Evolutionary conservation across 2,113 vertebrate species (phyloP).

Genomic region (Lasiurus borealis): DNA sequence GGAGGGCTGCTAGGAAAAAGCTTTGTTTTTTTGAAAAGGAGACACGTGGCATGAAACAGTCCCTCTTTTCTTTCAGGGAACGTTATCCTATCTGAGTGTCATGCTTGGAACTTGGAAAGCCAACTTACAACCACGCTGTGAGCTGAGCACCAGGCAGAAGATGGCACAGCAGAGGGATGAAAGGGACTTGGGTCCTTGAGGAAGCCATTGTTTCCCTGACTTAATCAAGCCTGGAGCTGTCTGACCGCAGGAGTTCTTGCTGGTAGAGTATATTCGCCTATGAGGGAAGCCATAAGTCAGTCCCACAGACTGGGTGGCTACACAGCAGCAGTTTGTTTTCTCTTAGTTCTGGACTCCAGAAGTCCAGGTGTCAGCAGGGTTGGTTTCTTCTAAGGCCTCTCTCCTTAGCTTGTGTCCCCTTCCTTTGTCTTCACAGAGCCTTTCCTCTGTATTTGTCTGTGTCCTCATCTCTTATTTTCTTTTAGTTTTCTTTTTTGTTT

Average conservation of each 20-base stretch:
- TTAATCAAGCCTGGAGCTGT: neutral
- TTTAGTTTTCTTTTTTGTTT: too few relatives aligned
- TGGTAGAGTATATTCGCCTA: neutral
- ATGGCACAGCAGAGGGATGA: neutral
- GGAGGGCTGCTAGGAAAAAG: neutral
- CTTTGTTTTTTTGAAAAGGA: conserved; percentile 4
- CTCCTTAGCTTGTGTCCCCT: neutral
- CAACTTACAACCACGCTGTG: neutral
- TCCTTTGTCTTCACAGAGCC: neutral
- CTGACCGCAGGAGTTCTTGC: neutral
- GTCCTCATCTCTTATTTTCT: too few relatives aligned
- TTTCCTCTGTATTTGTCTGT: neutral
- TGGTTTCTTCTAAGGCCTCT: neutral
- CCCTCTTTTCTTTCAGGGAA: neutral
- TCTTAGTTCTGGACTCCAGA: neutral
- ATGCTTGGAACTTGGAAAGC: neutral
- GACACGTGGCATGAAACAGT: neutral
- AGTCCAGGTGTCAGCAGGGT: neutral
- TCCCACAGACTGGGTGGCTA: neutral
- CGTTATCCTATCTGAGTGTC: neutral
- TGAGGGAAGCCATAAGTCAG: neutral
- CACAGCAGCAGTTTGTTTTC: neutral
- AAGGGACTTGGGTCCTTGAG: neutral
- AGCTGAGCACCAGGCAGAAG: neutral
- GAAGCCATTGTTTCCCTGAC: neutral